Evolutionary conservation across 2,113 vertebrate genomes (phyloP).

Genomic region (Sinocyclocheilus anophthalmus): DNA sequence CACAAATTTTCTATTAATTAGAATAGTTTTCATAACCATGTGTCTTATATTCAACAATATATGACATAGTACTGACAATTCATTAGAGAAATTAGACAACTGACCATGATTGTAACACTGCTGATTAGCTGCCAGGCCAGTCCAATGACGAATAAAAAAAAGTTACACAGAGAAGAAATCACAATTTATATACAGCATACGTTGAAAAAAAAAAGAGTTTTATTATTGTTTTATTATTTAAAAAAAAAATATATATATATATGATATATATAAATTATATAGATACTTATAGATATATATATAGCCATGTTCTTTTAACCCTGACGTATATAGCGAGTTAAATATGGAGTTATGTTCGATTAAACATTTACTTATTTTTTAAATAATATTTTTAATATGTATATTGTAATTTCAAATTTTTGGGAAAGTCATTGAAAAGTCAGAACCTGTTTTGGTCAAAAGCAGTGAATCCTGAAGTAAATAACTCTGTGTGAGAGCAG

Average conservation of each 20-base stretch:
- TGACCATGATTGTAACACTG: slow-evolving; percentile 25
- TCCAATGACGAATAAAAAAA: not conserved
- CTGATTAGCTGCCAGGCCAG: not conserved
- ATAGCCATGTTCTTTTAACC: no score
- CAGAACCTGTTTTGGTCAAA: not conserved
- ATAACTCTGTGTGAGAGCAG: not conserved
- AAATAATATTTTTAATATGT: not conserved
- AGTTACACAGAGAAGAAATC: no score
- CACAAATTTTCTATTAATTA: slow-evolving; percentile 52
- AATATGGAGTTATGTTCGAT: not conserved
- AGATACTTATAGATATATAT: no score
- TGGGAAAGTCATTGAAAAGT: not conserved
- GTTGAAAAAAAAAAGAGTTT: no score
- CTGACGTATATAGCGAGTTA: no score
- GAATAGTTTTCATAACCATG: slow-evolving; percentile 51
- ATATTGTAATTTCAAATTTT: not conserved
- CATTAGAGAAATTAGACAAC: slow-evolving; percentile 50
- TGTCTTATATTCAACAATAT: slow-evolving; percentile 41
- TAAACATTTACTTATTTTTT: not conserved
- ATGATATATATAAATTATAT: no score
- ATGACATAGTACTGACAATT: slow-evolving; percentile 20
- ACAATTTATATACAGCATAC: no score
- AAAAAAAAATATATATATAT: no score
- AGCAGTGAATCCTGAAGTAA: not conserved
- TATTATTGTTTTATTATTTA: no score